These are phyloP conservation scores for Thalassophryne amazonica DNA, from an alignment of 2,797 vertebrate genomes.

Conservation along the genomic window DNA sequence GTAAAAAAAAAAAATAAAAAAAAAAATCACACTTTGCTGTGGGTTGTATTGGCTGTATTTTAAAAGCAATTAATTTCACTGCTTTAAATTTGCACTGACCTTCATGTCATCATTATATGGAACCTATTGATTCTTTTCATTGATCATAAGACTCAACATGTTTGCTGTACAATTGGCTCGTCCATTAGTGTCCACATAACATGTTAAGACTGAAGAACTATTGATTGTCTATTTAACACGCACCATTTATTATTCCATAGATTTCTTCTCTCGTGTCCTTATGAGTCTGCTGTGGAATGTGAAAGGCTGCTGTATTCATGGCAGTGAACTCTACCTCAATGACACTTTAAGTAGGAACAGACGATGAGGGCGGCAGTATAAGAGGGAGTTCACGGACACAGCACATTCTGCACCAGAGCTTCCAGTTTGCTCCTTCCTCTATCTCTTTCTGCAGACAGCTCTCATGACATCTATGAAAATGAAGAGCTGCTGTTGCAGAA, in stretches of 20 bases:
- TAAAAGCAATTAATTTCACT: constrained; percentile 4
- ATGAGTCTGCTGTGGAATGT: constrained; percentile 7
- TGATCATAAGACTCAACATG: neutral
- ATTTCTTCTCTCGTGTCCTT: constrained; percentile 35
- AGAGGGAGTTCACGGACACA: constrained; percentile 10
- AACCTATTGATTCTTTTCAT: constrained; percentile 1
- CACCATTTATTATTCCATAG: constrained; percentile 59
- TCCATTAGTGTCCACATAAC: constrained; percentile 7
- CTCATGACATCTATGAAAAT: constrained; percentile 10
- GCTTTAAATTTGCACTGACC: neutral
- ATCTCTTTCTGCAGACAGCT: neutral
- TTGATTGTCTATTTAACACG: constrained; percentile 56
- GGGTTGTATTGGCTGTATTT: neutral
- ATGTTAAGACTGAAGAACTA: constrained; percentile 40
- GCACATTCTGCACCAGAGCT: neutral
- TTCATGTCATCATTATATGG: neutral
- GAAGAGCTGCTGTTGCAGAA: constrained; percentile 9
- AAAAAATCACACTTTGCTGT: too few relatives aligned
- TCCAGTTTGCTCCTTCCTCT: constrained; percentile 1
- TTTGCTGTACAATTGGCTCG: constrained; percentile 7
- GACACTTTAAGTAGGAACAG: constrained; percentile 21
- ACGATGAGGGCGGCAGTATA: constrained; percentile 11
- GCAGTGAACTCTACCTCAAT: constrained; percentile 12
- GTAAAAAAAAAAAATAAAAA: too few relatives aligned
- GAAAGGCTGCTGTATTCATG: constrained; percentile 9